A percentile compares a stretch with the other conserved stretches of the same genome.
Evolutionary conservation across 2,888 invertebrate genomes (phyloP).

Genomic region (Aethes cnicana): DNA sequence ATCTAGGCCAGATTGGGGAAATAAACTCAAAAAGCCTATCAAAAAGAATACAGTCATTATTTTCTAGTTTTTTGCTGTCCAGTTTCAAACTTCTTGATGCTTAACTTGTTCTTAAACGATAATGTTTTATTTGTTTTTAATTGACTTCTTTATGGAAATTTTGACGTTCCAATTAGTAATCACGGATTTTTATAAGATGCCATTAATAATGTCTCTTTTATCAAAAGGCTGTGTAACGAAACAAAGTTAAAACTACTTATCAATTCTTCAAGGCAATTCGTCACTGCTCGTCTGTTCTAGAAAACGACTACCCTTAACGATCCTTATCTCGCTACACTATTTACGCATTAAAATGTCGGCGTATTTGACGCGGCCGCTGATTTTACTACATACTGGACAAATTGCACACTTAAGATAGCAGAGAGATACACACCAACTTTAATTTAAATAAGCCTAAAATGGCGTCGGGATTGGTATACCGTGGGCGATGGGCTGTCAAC

Average conservation of each 20-base stretch:
- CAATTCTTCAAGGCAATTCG: slow-evolving; percentile 1
- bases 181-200: background rate
- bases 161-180: background rate
- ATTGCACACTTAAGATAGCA: slow-evolving; percentile 58
- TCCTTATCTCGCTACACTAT: slow-evolving; percentile 52
- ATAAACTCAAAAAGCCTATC: no score
- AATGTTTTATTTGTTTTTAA: slow-evolving; percentile 16
- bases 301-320: slow-evolving; percentile 61
- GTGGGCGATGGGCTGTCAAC: no score
- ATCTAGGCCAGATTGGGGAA: no score
- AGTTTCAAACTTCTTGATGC: no score
- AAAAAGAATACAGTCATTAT: no score
- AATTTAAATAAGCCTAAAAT: slow-evolving; percentile 78
- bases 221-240: background rate
- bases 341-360: slow-evolving; percentile 52
- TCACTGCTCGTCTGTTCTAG: background rate
- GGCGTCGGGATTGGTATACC: no score
- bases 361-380: slow-evolving; percentile 9
- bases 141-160: background rate
- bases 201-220: background rate
- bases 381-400: slow-evolving; percentile 54
- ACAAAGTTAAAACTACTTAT: background rate
- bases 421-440: slow-evolving; percentile 53
- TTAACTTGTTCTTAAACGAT: background rate
- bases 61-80: no score